phyloP scores from a whole-genome alignment of 2,888 invertebrate species.

The Cryptus viduatorius region DNA sequence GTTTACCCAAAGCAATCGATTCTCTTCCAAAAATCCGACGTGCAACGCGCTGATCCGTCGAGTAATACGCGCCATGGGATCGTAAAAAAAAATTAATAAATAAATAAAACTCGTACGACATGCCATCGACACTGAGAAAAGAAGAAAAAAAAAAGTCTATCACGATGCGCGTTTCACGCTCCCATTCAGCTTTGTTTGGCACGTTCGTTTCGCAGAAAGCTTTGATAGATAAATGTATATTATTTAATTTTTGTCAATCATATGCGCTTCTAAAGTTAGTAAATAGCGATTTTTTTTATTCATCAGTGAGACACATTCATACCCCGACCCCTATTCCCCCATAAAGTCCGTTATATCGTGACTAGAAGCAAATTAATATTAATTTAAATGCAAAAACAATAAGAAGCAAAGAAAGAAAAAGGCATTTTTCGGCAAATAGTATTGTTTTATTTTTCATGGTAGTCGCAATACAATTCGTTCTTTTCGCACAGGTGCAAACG shows the following conservation, averaged over 20 bases:
- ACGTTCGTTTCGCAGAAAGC: conserved; percentile 80
- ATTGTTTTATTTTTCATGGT: not conserved
- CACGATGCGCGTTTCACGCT: conserved; percentile 63
- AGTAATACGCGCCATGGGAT: not conserved
- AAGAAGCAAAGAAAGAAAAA: conserved; percentile 42
- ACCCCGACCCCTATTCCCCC: conserved; percentile 1
- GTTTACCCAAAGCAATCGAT: conserved; percentile 14
- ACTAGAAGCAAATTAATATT: conserved; percentile 56
- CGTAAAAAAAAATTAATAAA: not conserved
- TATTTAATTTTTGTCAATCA: conserved; percentile 75
- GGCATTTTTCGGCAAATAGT: conserved; percentile 10
- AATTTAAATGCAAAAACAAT: conserved; percentile 51
- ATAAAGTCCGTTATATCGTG: conserved; percentile 61
- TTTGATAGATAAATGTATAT: conserved; percentile 75
- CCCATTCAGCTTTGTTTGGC: conserved; percentile 81
- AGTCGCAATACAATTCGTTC: not conserved
- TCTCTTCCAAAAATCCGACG: conserved; percentile 55
- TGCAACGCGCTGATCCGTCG: conserved; percentile 40
- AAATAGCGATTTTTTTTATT: conserved; percentile 71
- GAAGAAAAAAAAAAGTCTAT: conserved; percentile 31
- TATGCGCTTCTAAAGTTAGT: conserved; percentile 54
- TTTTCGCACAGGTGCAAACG: conserved; percentile 91
- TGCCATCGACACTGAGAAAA: conserved; percentile 27
- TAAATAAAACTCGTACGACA: not conserved
- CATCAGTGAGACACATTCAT: conserved; percentile 55